Percentiles rank a stretch among this genome's conserved stretches.
These are phyloP conservation scores for Dolomedes plantarius DNA, from an alignment of 2,888 invertebrate genomes.

Conservation along the genomic window DNA sequence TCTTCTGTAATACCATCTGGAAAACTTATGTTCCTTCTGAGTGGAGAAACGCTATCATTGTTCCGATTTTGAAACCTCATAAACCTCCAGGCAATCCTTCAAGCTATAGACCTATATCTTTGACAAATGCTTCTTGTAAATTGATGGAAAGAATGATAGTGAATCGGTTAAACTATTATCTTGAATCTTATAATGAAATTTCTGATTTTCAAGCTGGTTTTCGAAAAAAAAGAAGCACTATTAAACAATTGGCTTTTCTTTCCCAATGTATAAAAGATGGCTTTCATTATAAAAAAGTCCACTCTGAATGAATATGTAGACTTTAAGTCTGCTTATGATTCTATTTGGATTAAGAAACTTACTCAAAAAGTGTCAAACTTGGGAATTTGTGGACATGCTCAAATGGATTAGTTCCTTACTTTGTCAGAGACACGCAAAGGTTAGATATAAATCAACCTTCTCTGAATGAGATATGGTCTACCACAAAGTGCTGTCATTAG, in stretches of 20 bases:
- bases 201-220: constrained; percentile 19
- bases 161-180: neutral
- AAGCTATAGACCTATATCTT: constrained; percentile 6
- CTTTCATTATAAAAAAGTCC: neutral
- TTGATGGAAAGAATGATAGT: neutral
- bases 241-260: neutral
- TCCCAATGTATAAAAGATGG: neutral
- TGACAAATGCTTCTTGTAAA: constrained; percentile 12
- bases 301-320: neutral
- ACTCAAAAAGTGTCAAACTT: constrained; percentile 1
- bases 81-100: neutral
- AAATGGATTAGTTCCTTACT: neutral
- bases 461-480: no score
- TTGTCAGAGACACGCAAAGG: neutral
- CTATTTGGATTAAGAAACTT: constrained; percentile 7
- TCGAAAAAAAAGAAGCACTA: neutral
- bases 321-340: neutral
- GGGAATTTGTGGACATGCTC: neutral
- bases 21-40: constrained; percentile 4
- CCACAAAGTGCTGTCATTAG: neutral
- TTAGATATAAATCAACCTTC: neutral
- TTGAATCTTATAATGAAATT: neutral
- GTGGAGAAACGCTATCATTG: constrained; percentile 16
- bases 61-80: neutral
- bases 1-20: constrained; percentile 7